These are phyloP conservation scores for Pseudopipra pipra DNA, from an alignment of 2,113 vertebrate species.

Conservation along the genomic window DNA sequence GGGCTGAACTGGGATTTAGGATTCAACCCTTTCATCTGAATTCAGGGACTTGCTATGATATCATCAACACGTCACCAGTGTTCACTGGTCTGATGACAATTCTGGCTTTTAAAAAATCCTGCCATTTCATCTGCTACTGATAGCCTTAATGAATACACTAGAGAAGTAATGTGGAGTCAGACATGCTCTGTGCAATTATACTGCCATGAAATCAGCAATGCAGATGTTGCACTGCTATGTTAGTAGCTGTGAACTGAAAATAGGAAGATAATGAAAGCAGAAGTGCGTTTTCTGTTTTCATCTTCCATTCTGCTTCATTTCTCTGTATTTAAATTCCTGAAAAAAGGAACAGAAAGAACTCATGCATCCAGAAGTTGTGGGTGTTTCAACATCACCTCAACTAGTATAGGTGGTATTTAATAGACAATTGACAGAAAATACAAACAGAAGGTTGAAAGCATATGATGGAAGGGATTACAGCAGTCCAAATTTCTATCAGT, in stretches of 20 bases:
- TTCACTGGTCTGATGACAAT: background rate
- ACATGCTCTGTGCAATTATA: background rate
- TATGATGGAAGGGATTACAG: background rate
- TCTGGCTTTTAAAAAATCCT: background rate
- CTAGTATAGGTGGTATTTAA: background rate
- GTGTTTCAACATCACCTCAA: background rate
- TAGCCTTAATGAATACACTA: background rate
- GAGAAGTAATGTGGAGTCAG: background rate
- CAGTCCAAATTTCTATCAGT: background rate
- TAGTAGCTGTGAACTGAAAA: background rate
- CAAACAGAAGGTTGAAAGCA: background rate
- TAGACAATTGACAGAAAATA: background rate
- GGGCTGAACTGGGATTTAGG: background rate
- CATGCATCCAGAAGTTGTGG: background rate
- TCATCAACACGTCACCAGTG: background rate
- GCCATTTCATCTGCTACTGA: background rate
- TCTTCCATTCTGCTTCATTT: background rate
- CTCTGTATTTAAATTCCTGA: background rate
- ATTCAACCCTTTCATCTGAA: background rate
- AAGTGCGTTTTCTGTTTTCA: background rate
- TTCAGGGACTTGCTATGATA: background rate
- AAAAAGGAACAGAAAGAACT: background rate
- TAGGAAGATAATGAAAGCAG: background rate
- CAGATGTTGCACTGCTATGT: background rate
- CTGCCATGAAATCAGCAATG: background rate